Base-by-base conservation (phyloP, 2,113 vertebrate genomes). In the Callopanchax toddi region DNA sequence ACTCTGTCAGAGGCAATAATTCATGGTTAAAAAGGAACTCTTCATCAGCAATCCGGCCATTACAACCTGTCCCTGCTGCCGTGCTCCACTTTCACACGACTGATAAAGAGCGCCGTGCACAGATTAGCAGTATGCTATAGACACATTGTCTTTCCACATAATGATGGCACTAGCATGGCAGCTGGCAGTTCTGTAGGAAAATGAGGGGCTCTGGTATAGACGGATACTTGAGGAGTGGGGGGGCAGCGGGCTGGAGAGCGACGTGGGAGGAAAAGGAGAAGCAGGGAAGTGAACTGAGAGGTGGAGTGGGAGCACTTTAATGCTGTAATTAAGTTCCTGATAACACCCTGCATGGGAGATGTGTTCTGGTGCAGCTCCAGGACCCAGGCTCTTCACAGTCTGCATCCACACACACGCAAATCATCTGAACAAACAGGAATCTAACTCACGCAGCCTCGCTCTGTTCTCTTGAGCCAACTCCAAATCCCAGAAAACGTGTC, bases 261-360 rank as follows among this genome's bases (percentile, higher is more conserved):
- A 65, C 69, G 68, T 34, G 49, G 54, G 49, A 32, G 51, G 51
- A 49, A 42, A n/a, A 29, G 66, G 62, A 26, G 7, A 60, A 43
- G 26, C 66, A 34, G 46, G 25, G 72, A 76, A 74, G 82, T 59
- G 67, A 78, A 60, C 44, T 54, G 22, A 65, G 69, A 74, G 67
- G 73, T 60, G 17, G 77, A 79, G 63, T 78, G 80, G 79, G 87
- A 89, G 78, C 85, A 71, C 85, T 87, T 86, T 84, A 88, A 89
- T 68, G 71, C 81, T 82, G 85, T 89, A 89, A 91, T 90, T 89
- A 91, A 84, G 86, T 80, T 86, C 79, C 83, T 89, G 86, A 90
- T 89, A 86, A 83, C 82, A 82, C 76, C 85, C 81, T 73, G n/a
- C n/a, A n/a, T n/a, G 71, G 81, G 87, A 88, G 85, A 89, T 88